These are phyloP conservation scores for Trachymyrmex cornetzi DNA, from an alignment of 1,140 invertebrate genomes.

Conservation along the genomic window DNA sequence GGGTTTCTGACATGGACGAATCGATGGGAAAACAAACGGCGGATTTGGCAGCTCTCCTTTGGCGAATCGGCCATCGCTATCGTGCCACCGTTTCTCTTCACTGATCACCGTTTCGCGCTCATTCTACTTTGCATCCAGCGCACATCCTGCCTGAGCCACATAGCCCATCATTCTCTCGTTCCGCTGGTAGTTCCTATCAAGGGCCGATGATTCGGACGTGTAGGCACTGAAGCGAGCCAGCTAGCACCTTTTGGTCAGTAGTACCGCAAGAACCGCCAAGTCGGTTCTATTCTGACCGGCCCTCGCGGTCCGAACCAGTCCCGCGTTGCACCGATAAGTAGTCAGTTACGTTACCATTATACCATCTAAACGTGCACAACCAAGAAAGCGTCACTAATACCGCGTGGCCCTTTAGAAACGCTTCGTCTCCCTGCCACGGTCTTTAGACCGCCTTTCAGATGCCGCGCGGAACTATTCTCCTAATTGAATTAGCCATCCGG, in stretches of 20 bases:
- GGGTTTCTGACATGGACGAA: slow-evolving; percentile 70
- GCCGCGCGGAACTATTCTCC: slow-evolving; percentile 77
- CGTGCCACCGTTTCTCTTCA: slow-evolving; percentile 38
- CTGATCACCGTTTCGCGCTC: slow-evolving; percentile 41
- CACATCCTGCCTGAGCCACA: slow-evolving; percentile 66
- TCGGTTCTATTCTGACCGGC: slow-evolving; percentile 76
- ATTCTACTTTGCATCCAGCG: slow-evolving; percentile 76
- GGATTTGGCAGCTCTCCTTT: slow-evolving; percentile 76
- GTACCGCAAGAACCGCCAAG: slow-evolving; percentile 78
- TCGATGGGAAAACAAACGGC: slow-evolving; percentile 76
- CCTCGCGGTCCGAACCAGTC: slow-evolving; percentile 32
- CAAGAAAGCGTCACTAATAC: slow-evolving; percentile 77
- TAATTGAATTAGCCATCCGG: slow-evolving; percentile 85
- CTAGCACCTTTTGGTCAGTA: slow-evolving; percentile 77
- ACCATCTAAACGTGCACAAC: slow-evolving; percentile 73
- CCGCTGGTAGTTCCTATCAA: slow-evolving; percentile 73
- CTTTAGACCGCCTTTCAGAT: slow-evolving; percentile 57
- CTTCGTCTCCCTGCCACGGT: slow-evolving; percentile 41
- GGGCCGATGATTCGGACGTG: slow-evolving; percentile 76
- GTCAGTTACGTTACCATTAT: slow-evolving; percentile 55
- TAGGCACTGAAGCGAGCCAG: slow-evolving; percentile 75
- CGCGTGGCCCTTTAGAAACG: slow-evolving; percentile 60
- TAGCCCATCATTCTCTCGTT: slow-evolving; percentile 71
- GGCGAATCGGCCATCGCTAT: slow-evolving; percentile 49
- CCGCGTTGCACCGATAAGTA: slow-evolving; percentile 41